These are phyloP conservation scores for Merops nubicus DNA, from an alignment of 2,113 vertebrate species.

Conservation along the genomic window DNA sequence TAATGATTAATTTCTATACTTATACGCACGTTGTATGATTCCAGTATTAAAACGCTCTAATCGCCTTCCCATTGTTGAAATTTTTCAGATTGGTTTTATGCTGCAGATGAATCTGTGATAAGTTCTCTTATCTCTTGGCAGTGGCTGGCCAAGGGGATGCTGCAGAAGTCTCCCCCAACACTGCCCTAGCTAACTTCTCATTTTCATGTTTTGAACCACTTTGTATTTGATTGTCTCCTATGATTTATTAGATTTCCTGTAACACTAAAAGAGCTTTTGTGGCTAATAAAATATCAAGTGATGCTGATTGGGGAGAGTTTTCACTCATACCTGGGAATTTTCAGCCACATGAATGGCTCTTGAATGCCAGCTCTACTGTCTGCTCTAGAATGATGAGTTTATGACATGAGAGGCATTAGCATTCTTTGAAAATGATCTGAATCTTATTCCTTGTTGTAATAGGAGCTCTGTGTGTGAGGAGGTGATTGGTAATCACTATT, in stretches of 20 bases:
- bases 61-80: neutral
- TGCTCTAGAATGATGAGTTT: neutral
- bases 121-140: neutral
- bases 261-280: neutral
- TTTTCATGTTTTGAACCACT: neutral
- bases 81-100: neutral
- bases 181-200: neutral
- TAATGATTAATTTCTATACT: neutral
- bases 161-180: too few species aligned
- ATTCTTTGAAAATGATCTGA: neutral
- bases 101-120: neutral
- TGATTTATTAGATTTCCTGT: neutral
- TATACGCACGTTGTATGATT: neutral
- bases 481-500: neutral
- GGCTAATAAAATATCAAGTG: neutral
- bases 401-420: neutral
- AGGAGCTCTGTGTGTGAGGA: neutral
- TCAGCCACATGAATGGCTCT: neutral
- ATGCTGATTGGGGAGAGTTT: neutral
- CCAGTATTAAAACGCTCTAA: neutral
- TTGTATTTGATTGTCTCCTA: neutral
- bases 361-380: neutral
- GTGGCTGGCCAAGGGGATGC: neutral
- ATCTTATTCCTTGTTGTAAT: neutral
- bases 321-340: neutral